These are phyloP conservation scores for Petaurus breviceps DNA, from an alignment of 2,113 vertebrate species.

Conservation along the genomic window DNA sequence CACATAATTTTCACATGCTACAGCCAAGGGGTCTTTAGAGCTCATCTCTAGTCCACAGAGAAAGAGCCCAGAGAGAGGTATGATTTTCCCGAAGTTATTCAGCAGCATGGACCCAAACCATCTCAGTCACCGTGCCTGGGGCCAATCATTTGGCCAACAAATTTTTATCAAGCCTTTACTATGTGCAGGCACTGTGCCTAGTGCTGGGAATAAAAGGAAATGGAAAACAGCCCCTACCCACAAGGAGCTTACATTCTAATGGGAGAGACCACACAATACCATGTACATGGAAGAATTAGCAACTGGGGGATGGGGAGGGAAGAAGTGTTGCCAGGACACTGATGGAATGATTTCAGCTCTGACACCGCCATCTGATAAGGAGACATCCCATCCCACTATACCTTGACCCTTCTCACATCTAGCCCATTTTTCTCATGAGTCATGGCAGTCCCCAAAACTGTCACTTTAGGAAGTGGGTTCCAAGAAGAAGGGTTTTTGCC, in stretches of 20 bases:
- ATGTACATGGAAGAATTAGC: not conserved
- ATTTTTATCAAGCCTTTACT: not conserved
- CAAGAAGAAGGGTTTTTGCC: not conserved
- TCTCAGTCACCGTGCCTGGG: not conserved
- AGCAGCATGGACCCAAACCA: not conserved
- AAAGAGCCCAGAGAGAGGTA: not conserved
- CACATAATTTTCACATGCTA: not conserved
- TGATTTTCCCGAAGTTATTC: not conserved
- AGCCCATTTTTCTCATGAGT: not conserved
- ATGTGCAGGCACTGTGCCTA: not conserved
- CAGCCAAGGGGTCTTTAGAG: not conserved
- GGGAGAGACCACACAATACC: not conserved
- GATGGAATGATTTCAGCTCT: not conserved
- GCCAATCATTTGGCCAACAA: not conserved
- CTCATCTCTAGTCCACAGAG: not conserved
- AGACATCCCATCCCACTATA: not conserved
- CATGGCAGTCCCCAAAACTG: not conserved
- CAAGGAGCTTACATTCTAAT: not conserved
- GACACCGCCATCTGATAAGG: not conserved
- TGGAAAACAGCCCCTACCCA: not conserved
- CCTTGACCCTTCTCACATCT: not conserved
- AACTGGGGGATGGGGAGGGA: not conserved
- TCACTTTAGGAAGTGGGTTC: not conserved
- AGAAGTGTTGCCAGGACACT: not conserved
- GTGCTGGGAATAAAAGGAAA: not conserved